Percentiles rank a stretch among this genome's conserved stretches.
These are phyloP conservation scores for Hormaphis cornu DNA, from an alignment of 1,140 invertebrate species.

Conservation along the genomic window DNA sequence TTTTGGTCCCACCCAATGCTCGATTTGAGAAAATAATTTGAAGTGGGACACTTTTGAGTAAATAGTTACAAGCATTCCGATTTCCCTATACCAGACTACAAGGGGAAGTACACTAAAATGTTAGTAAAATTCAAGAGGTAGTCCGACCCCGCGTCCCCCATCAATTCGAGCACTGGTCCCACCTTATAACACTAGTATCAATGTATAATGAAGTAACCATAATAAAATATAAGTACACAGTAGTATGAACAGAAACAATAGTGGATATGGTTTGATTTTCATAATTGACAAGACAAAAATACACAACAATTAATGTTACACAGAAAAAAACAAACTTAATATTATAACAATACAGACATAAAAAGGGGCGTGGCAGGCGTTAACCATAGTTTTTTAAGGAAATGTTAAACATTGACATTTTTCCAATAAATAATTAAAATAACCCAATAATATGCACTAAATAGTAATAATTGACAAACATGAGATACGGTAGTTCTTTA, in stretches of 20 bases:
- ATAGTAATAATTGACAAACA: slow-evolving; percentile 32
- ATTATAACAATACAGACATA: background rate
- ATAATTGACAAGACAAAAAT: slow-evolving; percentile 26
- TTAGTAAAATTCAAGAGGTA: no score
- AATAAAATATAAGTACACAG: background rate
- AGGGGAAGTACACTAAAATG: no score
- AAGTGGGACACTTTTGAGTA: no score
- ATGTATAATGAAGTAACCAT: background rate
- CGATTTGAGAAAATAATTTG: no score
- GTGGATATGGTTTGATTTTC: slow-evolving; percentile 20
- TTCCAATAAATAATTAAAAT: slow-evolving; percentile 26
- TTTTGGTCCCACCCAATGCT: slow-evolving; percentile 13
- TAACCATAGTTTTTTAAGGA: slow-evolving; percentile 28
- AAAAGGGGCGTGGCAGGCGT: slow-evolving; percentile 1
- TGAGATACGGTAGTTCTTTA: slow-evolving; percentile 29
- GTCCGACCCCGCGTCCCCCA: no score
- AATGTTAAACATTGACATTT: slow-evolving; percentile 15
- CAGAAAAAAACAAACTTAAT: background rate
- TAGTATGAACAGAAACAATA: slow-evolving; percentile 11
- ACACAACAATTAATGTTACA: background rate
- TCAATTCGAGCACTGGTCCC: no score
- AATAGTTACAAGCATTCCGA: no score
- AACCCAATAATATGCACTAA: slow-evolving; percentile 29
- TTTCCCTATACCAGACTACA: no score
- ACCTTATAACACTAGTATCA: slow-evolving; percentile 17